These are phyloP conservation scores for Montifringilla adamsi DNA, from an alignment of 2,113 vertebrate genomes.

Conservation along the genomic window DNA sequence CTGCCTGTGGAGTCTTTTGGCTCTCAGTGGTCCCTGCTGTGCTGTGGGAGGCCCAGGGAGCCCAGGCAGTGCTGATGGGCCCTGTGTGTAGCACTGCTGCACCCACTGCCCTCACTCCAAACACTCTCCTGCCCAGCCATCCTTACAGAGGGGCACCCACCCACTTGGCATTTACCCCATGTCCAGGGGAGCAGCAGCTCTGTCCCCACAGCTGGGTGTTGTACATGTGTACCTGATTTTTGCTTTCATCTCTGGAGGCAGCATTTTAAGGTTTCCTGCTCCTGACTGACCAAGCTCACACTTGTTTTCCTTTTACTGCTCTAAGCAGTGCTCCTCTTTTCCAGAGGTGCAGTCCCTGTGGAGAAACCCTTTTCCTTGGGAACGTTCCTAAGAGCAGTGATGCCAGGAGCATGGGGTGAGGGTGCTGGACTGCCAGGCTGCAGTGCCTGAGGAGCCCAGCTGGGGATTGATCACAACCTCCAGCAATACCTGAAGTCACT, in stretches of 20 bases:
- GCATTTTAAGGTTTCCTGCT: not conserved
- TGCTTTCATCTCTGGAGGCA: not conserved
- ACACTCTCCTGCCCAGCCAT: not conserved
- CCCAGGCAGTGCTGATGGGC: not conserved
- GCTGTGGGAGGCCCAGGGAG: not conserved
- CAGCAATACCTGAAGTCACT: not conserved
- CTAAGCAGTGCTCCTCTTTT: not conserved
- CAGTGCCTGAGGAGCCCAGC: not conserved
- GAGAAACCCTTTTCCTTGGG: not conserved
- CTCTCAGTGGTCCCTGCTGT: not conserved
- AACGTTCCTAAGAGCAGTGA: not conserved
- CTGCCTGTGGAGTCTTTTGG: not conserved
- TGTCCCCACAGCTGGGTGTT: not conserved
- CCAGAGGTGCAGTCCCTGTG: not conserved
- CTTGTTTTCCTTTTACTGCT: not conserved
- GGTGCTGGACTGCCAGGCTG: not conserved
- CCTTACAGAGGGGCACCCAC: not conserved
- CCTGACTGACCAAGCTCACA: accelerated
- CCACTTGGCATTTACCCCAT: not conserved
- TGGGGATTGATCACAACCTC: not conserved
- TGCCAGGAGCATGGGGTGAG: not conserved
- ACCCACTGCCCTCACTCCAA: not conserved
- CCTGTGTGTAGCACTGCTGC: not conserved
- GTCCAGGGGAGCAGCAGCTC: not conserved
- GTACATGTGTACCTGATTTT: not conserved